Base-by-base conservation (phyloP, 2,888 invertebrate species). In the Diarsia brunnea region DNA sequence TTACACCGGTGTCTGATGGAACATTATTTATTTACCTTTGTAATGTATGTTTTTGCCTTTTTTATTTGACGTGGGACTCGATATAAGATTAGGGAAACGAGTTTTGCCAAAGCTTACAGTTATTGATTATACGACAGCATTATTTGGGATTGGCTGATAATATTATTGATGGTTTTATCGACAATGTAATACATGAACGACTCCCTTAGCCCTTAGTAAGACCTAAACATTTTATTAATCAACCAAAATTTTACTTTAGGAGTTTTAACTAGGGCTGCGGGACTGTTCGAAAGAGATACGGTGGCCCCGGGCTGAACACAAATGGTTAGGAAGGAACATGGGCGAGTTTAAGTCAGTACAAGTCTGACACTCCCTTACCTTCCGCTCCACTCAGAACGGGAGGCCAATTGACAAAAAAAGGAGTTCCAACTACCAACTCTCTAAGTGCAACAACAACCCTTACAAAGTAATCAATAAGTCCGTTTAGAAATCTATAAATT, bases 11-110 rank as follows among this genome's bases (percentile, higher is more conserved):
- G 55, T 70, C 55, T 72, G 38, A 38, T n/a, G 38, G 12, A 19
- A 31, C 24, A 72, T 53, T 69, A 31, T 75, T 81, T 85, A 74
- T 85, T 81, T 75, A 31, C 43, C 14, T 58, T 31, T 16, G 27
- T 55, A 2, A 81, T 45, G 19, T 27, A 47, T 8, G 0, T 45
- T 38, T 19, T 3, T 49, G 47, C 16, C 3, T 51, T 43, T 74
- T 69, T 78, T 58, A 55, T 78, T 60, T 47, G 12, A 58, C 49
- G 19, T 21, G 16, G 24, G 31, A 19, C 12, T 83, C 16, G 60
- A 1, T 24, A 16, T 43, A 31, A 43, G 45, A 47, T 63, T 58
- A 67, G 53, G 51, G 43, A 70, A 82, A 82, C 65, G 11, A 69
- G 86, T 77, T 85, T n/a, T 55, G 21, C 7, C 27, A 47, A 85